Evolutionary conservation across 1,140 invertebrate species (phyloP), one percentile per base, ranked within the genome.

Genomic region (Mycetomoellerius zeteki): DNA sequence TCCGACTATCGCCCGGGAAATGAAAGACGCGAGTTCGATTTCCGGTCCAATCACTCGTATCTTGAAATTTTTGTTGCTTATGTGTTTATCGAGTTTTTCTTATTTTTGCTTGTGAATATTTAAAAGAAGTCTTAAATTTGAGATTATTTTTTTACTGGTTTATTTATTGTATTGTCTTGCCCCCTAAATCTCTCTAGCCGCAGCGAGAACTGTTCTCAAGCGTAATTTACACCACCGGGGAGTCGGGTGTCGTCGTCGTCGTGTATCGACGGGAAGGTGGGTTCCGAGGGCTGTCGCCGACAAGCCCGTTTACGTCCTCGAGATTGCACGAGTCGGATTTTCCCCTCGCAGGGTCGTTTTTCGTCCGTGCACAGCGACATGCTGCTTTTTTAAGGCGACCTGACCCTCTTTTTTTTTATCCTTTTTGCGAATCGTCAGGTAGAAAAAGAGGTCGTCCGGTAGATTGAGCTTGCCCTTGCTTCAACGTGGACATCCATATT

Each of bases 181-280:
- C 52, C 86, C 50, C 19, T 73, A 75, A 87, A 80, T 60, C 58
- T 60, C n/a, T 75, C 54, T 27, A 47, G 50, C 52, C 62, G 30
- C 65, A 37, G 50, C 58, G 86, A 78, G 72, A 89, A 86, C 24
- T 30, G 65, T 12, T 58, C 54, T 77, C 62, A 43, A 71, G 75
- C 62, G 72, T 91, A 81, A 91, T 91, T 91, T 91, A 88, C 84
- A 90, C 71, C 58, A 75, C 24, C 16, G 47, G 27, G 33, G 8
- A 43, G 21, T 65, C 52, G 65, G 16, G 65, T 30, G 33, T 8
- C 47, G 52, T 73, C 54, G 71, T 52, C 43, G 43, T 37, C 54
- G 37, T 71, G 65, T 71, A 50, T 67, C 77, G 64, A 60, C n/a
- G 67, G 24, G 33, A n/a, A 50, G 21, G 16, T 21, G 7, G 12